Percentiles rank a stretch among this genome's conserved stretches.
These are phyloP conservation scores for Melitaea cinxia DNA, from an alignment of 1,140 invertebrate species.

Conservation along the genomic window DNA sequence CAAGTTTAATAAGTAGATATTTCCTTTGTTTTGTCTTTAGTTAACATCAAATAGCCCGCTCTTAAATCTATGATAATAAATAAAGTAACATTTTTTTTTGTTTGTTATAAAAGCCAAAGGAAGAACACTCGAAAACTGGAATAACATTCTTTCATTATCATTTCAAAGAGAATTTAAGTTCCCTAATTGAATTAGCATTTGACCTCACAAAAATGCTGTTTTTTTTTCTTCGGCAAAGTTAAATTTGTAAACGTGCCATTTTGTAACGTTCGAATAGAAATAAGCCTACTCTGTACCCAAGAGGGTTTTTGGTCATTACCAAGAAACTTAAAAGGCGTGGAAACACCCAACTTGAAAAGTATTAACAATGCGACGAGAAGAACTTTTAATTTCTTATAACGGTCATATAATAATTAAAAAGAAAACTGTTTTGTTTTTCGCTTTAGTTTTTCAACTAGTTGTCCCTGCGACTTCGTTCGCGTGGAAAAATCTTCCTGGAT, in stretches of 20 bases:
- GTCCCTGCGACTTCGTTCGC: too few relatives aligned
- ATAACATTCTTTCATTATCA: conserved; percentile 13
- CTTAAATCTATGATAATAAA: too few relatives aligned
- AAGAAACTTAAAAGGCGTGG: conserved; percentile 16
- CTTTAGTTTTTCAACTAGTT: too few relatives aligned
- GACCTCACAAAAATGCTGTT: conserved; percentile 10
- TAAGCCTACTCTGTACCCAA: neutral
- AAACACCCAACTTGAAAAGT: conserved; percentile 1
- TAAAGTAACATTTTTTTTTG: too few relatives aligned
- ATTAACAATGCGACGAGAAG: neutral
- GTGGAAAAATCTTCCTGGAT: too few relatives aligned
- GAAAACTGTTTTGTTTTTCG: too few relatives aligned
- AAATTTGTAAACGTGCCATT: neutral
- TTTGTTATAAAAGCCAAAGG: neutral
- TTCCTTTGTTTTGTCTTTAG: too few relatives aligned
- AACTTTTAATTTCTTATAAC: too few relatives aligned
- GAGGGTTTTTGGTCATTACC: conserved; percentile 11
- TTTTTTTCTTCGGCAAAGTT: conserved; percentile 10
- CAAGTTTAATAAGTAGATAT: too few relatives aligned
- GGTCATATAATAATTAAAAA: too few relatives aligned
- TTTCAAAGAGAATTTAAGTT: conserved; percentile 15
- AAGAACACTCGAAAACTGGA: neutral
- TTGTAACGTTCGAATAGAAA: conserved; percentile 9
- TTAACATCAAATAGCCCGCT: too few relatives aligned
- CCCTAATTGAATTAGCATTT: conserved; percentile 9